Percentiles rank a stretch among this genome's conserved stretches.
These are phyloP conservation scores for Microchrysa polita DNA, from an alignment of 2,888 invertebrate genomes.

Conservation along the genomic window DNA sequence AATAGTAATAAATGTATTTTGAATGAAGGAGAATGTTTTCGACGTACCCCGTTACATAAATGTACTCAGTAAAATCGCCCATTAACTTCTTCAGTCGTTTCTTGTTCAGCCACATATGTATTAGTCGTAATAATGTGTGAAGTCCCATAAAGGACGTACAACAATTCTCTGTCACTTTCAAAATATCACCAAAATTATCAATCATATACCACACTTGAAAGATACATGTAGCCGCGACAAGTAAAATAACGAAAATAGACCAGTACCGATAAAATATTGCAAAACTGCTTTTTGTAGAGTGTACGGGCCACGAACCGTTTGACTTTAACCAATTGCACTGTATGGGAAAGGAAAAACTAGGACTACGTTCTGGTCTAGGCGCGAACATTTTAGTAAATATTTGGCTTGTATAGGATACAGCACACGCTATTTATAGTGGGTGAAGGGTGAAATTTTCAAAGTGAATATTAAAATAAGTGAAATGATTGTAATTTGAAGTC, in stretches of 20 bases:
- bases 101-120: conserved; percentile 60
- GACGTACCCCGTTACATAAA: conserved; percentile 61
- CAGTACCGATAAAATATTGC: conserved; percentile 55
- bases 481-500: no score
- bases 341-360: conserved; percentile 57
- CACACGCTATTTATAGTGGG: no score
- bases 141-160: conserved; percentile 63
- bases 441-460: no score
- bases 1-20: no score
- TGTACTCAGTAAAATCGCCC: conserved; percentile 57
- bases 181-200: conserved; percentile 58
- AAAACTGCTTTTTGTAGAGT: conserved; percentile 38
- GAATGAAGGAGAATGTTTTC: no score
- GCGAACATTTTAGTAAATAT: conserved; percentile 22
- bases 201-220: conserved; percentile 60
- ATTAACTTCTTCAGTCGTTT: conserved; percentile 56
- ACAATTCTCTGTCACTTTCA: conserved; percentile 62
- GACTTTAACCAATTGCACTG: conserved; percentile 62
- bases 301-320: conserved; percentile 62
- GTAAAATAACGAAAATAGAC: conserved; percentile 60
- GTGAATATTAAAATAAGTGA: no score
- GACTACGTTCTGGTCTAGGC: not conserved
- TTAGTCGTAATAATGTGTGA: conserved; percentile 59
- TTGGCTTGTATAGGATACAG: no score
- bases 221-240: conserved; percentile 59